Evolutionary conservation across 2,113 vertebrate species (phyloP).

Genomic region (Serinus canaria): DNA sequence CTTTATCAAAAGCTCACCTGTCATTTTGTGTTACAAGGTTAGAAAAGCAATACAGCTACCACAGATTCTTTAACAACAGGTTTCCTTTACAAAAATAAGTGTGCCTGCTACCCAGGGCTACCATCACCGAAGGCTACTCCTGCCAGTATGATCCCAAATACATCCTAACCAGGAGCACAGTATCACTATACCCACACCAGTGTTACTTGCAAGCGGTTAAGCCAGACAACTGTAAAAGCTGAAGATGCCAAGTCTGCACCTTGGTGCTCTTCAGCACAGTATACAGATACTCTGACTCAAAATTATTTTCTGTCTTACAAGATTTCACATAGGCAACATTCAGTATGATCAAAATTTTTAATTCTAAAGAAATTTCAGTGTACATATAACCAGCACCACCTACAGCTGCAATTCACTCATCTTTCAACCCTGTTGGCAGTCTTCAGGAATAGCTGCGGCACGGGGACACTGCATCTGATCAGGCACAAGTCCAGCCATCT

Average conservation of each 20-base stretch:
- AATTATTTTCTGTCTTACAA: neutral
- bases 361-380: neutral
- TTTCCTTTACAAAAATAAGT: neutral
- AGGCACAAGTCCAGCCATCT: neutral
- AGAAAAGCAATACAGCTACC: neutral
- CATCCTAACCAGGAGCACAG: neutral
- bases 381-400: neutral
- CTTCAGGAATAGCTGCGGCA: neutral
- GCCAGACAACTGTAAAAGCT: neutral
- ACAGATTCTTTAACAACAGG: neutral
- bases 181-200: neutral
- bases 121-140: neutral
- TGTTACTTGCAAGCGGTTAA: neutral
- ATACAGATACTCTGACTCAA: fast-evolving
- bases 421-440: neutral
- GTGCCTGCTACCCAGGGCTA: fast-evolving
- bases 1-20: neutral
- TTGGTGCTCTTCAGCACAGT: neutral
- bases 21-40: neutral
- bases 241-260: neutral
- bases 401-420: neutral
- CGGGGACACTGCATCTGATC: fast-evolving
- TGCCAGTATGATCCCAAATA: fast-evolving
- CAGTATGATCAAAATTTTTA: neutral
- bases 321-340: neutral